phyloP scores from a whole-genome alignment of 2,113 vertebrate genomes.

The Ammodramus savannarum region DNA sequence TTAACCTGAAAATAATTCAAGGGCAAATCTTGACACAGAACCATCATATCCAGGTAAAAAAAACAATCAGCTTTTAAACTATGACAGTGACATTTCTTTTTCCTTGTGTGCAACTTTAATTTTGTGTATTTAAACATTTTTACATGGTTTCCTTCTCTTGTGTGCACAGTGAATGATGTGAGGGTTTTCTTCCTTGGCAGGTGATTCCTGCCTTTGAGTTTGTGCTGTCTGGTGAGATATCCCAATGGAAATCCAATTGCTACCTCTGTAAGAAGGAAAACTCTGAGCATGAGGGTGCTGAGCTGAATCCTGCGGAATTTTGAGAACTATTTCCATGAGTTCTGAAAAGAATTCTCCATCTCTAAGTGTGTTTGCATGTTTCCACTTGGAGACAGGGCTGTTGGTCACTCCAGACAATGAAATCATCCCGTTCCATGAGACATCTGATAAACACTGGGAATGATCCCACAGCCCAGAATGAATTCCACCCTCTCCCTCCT shows the following conservation, averaged over 20 bases:
- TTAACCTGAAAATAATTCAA: not conserved
- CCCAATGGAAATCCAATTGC: not conserved
- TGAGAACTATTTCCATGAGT: not conserved
- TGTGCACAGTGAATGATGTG: accelerated
- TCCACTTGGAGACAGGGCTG: not conserved
- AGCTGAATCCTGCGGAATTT: not conserved
- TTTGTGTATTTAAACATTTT: not conserved
- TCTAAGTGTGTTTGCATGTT: not conserved
- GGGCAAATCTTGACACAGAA: not conserved
- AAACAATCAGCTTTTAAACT: accelerated
- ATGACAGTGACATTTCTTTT: no score
- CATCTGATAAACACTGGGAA: not conserved
- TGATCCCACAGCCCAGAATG: not conserved
- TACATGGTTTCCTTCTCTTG: accelerated
- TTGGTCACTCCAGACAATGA: not conserved
- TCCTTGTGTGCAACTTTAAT: not conserved
- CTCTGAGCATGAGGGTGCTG: not conserved
- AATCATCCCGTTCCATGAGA: not conserved
- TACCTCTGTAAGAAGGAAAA: not conserved
- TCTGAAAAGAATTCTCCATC: not conserved
- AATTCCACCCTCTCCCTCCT: not conserved
- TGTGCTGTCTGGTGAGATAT: not conserved
- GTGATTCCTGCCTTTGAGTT: not conserved
- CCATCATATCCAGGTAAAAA: not conserved
- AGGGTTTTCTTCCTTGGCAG: not conserved